Base-by-base conservation (phyloP, 2,113 vertebrate species). In the Anarhynchus alexandrinus region DNA sequence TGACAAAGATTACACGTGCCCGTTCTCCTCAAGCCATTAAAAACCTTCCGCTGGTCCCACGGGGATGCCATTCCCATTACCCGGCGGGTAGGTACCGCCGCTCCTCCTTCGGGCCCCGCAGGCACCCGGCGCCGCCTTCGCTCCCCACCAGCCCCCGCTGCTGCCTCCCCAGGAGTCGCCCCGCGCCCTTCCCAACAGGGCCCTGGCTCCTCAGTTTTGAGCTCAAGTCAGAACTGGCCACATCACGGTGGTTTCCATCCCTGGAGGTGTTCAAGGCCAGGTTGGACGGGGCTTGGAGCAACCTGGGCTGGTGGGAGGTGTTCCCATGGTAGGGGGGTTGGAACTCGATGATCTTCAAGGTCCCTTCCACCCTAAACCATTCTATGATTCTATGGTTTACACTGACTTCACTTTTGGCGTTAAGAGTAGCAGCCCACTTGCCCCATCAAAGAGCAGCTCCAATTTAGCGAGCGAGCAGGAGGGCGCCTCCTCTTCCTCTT, bases 61-160 rank as follows among this genome's bases (percentile, higher is more conserved):
- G 6, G 1, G 10, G 71, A 18, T 18, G 10, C 40, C 11, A 20
- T 6, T 65, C 6, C 62, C 20, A 8, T 25, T 15, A 38, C 32
- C 61, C 47, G 4, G 7, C 1, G 8, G 42, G 18, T 5, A 9
- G 40, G 10, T 8, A 3, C 21, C 8, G 13, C 26, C 8, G 12
- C 38, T 21, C 13, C 26, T 58, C 29, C 9, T 5, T 6, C 1
- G 29, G 30, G 80, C n/a, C 7, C 34, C 2, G 3, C 40, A 19
- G 34, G 21, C 6, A 3, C 8, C 16, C 59, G 8, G 32, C 1
- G 19, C n/a, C 8, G 18, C 58, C 43, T 32, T 49, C 11, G 21
- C 47, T 49, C 52, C 78, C 45, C 52, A 8, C 3, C 3, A 42
- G 38, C 10, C 40, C 21, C 11, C 20, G 21, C 49, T 22, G 49